Evolutionary conservation across 1,140 invertebrate genomes (phyloP), one percentile per base, ranked within the genome.

Genomic region (Neuroterus valhalla): DNA sequence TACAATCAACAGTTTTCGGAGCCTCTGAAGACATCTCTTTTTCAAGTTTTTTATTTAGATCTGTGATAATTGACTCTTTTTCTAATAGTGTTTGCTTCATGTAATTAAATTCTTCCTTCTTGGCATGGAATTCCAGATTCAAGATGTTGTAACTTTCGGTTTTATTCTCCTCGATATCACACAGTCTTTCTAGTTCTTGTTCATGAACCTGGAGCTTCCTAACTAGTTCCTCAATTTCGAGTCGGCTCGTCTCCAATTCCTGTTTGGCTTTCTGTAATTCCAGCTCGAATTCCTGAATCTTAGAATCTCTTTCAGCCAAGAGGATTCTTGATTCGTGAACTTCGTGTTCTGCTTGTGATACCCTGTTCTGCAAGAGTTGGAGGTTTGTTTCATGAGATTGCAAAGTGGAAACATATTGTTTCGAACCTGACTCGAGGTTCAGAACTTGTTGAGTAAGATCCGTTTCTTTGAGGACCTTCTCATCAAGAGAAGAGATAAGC

Each of bases 141-240:
- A 79, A 2, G 38, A 31, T 12, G 43, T 79, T 70, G 31, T 78
- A 74, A 38, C 73, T 74, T 0, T 74, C 8, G 0, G 80, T 76
- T 3, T 82, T 78, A 14, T 44, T 79, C 21, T 78, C 74, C 72
- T 78, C 73, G 12, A 78, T 69, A 1, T 70, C 66, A 43, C 76
- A 77, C 19, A 82, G 6, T 6, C 46, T 62, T 42, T 79, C 72
- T 8, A 85, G 68, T 75, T 84, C 82, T 84, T 88, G n/a, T 70
- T 81, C 44, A 77, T 81, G 74, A 3, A 73, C 70, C 1, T 72
- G 70, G 12, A 82, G 78, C 8, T 77, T 78, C 2, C 73, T 55
- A 17, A 72, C 75, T 0, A 82, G 44, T 66, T 78, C 46, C 12
- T 77, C 48, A 19, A 77, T 17, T 66, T 80, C 78, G 2, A 42